These are phyloP conservation scores for Zeuzera pyrina DNA, from an alignment of 2,888 invertebrate genomes.

Conservation along the genomic window DNA sequence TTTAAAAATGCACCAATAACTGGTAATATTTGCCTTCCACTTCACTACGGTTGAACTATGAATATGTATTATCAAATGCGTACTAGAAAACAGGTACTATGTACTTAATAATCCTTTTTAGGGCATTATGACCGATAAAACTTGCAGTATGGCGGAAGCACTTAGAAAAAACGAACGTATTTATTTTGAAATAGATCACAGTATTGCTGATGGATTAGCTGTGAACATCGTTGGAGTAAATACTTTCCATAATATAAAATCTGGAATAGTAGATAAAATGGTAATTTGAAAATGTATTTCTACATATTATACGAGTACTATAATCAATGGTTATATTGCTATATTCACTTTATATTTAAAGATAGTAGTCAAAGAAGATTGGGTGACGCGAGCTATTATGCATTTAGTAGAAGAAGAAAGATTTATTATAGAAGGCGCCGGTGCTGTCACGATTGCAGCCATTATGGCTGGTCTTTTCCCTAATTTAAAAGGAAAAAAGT, in stretches of 20 bases:
- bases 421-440: conserved; percentile 91
- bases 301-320: conserved; percentile 1
- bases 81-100: too few species aligned
- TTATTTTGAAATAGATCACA: conserved; percentile 75
- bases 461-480: conserved; percentile 84
- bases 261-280: conserved; percentile 61
- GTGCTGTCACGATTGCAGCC: conserved; percentile 85
- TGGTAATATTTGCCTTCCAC: too few species aligned
- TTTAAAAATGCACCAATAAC: too few species aligned
- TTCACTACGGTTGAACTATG: too few species aligned
- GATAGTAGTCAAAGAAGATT: conserved; percentile 87
- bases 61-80: too few species aligned
- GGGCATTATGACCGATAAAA: conserved; percentile 56
- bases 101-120: conserved; percentile 20
- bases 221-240: conserved; percentile 53
- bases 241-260: conserved; percentile 14
- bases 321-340: conserved; percentile 2
- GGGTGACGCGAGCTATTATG: conserved; percentile 86
- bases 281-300: too few species aligned
- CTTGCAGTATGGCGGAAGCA: conserved; percentile 51
- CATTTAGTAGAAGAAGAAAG: conserved; percentile 86
- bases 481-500: conserved; percentile 89
- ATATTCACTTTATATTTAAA: conserved; percentile 20
- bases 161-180: conserved; percentile 79
- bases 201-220: conserved; percentile 86